These are phyloP conservation scores for Apamea anceps DNA, from an alignment of 2,888 invertebrate species.

Conservation along the genomic window DNA sequence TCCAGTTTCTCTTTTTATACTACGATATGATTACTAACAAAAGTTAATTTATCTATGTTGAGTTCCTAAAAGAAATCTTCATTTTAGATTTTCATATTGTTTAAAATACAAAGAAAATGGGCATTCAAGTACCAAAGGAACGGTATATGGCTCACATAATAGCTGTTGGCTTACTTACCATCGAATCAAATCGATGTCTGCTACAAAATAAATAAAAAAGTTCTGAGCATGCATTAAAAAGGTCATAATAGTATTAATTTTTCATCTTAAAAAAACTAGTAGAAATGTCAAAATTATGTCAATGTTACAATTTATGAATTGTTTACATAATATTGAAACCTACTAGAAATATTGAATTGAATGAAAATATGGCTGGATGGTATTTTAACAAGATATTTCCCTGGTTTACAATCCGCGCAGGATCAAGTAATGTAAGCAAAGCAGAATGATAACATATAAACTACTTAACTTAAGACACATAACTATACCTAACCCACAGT, in stretches of 20 bases:
- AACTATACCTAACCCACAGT: slow-evolving; percentile 32
- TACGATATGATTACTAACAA: slow-evolving; percentile 47
- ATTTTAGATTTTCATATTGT: neutral
- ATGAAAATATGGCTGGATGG: slow-evolving; percentile 77
- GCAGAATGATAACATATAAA: slow-evolving; percentile 31
- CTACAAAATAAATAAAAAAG: slow-evolving; percentile 21
- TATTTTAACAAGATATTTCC: slow-evolving; percentile 73
- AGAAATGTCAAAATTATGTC: slow-evolving; percentile 53
- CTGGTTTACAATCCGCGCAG: slow-evolving; percentile 76
- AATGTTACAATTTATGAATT: slow-evolving; percentile 43
- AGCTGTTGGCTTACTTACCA: slow-evolving; percentile 21
- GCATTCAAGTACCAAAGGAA: slow-evolving; percentile 14
- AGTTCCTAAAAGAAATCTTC: slow-evolving; percentile 12
- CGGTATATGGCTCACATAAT: slow-evolving; percentile 23
- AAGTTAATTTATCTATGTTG: slow-evolving; percentile 15
- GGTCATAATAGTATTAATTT: slow-evolving; percentile 31
- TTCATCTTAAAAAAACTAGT: slow-evolving; percentile 43
- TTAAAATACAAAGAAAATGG: neutral
- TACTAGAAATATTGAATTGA: slow-evolving; percentile 34
- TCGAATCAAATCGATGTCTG: slow-evolving; percentile 14
- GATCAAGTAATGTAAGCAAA: slow-evolving; percentile 57
- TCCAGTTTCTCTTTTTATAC: slow-evolving; percentile 64
- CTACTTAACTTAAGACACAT: slow-evolving; percentile 19
- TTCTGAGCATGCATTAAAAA: slow-evolving; percentile 47
- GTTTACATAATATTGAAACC: slow-evolving; percentile 56